phyloP scores from a whole-genome alignment of 2,113 vertebrate species.

The Hypanus sabinus region DNA sequence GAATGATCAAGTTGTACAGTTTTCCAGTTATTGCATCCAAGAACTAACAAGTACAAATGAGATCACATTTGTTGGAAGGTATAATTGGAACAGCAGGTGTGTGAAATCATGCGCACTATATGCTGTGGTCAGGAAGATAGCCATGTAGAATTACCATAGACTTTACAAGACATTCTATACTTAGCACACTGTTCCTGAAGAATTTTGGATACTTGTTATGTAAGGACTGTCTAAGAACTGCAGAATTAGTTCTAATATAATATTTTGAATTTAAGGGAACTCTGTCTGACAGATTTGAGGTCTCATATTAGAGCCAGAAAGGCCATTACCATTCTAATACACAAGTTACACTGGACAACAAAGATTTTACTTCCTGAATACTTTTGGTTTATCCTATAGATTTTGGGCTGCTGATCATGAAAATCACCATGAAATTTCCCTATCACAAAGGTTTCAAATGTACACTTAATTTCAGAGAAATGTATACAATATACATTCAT shows the following conservation, averaged over 20 bases:
- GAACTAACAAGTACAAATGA: background rate
- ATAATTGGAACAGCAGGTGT: background rate
- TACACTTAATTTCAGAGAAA: too few species aligned
- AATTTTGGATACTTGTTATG: background rate
- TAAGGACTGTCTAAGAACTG: background rate
- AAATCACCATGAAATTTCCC: too few species aligned
- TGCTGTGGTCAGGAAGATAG: background rate
- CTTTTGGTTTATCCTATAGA: too few species aligned
- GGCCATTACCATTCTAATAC: background rate
- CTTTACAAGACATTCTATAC: background rate
- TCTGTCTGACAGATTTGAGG: background rate
- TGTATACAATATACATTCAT: too few species aligned
- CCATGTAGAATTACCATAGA: background rate
- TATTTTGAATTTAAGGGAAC: background rate
- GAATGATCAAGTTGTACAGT: background rate
- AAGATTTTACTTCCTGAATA: too few species aligned
- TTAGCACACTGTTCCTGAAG: background rate
- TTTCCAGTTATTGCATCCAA: background rate
- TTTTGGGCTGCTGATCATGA: too few species aligned
- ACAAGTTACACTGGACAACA: too few species aligned
- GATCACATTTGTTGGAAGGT: background rate
- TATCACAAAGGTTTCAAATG: too few species aligned
- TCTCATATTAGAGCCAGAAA: background rate
- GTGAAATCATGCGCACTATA: background rate
- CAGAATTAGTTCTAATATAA: background rate